Conservation (phyloP, 2,888 invertebrate species). For the Parnassius glacialis region DNA sequence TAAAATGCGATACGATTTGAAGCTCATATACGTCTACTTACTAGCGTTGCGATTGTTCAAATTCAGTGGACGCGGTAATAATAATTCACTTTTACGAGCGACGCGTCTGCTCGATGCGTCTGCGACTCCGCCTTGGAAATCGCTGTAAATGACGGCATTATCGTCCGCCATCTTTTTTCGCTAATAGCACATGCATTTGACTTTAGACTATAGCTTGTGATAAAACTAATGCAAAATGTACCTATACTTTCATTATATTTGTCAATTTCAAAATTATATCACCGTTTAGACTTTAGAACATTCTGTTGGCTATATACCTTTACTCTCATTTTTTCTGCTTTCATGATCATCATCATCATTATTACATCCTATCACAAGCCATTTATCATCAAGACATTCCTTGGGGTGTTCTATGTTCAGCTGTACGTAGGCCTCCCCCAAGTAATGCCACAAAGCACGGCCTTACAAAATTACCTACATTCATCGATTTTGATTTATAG, state of each 20-base stretch:
- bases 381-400: no score
- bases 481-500: no score
- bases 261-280: no score
- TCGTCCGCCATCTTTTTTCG: slow-evolving; percentile 53
- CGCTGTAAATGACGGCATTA: slow-evolving; percentile 67
- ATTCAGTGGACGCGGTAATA: slow-evolving; percentile 72
- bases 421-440: no score
- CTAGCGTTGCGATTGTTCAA: slow-evolving; percentile 61
- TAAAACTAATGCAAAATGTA: slow-evolving; percentile 13
- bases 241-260: not conserved
- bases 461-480: no score
- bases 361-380: no score
- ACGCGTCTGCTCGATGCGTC: slow-evolving; percentile 66
- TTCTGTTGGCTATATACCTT: no score
- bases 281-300: no score
- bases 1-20: slow-evolving; percentile 45
- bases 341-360: no score
- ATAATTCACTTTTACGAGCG: slow-evolving; percentile 78
- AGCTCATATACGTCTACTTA: slow-evolving; percentile 51
- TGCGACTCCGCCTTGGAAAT: slow-evolving; percentile 65
- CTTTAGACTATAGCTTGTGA: slow-evolving; percentile 15
- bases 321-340: no score
- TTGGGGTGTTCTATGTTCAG: no score
- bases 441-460: no score
- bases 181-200: slow-evolving; percentile 42